Percentiles rank a stretch among this genome's conserved stretches.
phyloP scores from a whole-genome alignment of 2,797 vertebrate species.

The Syncerus caffer region DNA sequence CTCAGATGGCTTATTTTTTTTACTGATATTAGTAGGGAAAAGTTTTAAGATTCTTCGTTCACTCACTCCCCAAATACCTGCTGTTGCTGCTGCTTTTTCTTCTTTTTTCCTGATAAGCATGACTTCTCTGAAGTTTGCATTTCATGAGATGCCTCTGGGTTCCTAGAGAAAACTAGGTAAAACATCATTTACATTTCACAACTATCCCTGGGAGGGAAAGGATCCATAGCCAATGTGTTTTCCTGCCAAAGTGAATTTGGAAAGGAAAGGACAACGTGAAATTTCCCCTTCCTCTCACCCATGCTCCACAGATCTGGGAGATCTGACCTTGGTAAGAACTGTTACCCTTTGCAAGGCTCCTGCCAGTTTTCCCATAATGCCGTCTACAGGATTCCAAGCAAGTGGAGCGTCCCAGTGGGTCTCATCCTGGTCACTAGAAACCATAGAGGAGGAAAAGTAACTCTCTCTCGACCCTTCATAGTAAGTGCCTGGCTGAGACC shows the following conservation, averaged over 20 bases:
- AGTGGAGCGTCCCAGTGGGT: neutral
- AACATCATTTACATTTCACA: neutral
- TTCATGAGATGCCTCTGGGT: neutral
- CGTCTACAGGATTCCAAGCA: neutral
- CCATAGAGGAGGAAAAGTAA: neutral
- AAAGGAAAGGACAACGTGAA: neutral
- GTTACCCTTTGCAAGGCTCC: neutral
- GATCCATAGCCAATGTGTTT: neutral
- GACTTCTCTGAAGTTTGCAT: neutral
- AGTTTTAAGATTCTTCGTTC: neutral
- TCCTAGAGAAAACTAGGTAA: neutral
- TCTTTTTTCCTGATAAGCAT: neutral
- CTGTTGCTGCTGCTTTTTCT: neutral
- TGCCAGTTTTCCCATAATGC: neutral
- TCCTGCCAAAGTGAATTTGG: neutral
- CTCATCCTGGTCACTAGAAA: neutral
- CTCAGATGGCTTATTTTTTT: neutral
- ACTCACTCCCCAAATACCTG: neutral
- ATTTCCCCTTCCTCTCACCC: neutral
- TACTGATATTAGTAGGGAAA: neutral
- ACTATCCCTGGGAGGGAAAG: neutral
- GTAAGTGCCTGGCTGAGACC: neutral
- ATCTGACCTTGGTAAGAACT: neutral
- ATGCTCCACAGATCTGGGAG: fast-evolving
- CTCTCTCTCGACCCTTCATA: neutral